Evolutionary conservation across 2,113 vertebrate species (phyloP).

Genomic region (Anolis carolinensis): DNA sequence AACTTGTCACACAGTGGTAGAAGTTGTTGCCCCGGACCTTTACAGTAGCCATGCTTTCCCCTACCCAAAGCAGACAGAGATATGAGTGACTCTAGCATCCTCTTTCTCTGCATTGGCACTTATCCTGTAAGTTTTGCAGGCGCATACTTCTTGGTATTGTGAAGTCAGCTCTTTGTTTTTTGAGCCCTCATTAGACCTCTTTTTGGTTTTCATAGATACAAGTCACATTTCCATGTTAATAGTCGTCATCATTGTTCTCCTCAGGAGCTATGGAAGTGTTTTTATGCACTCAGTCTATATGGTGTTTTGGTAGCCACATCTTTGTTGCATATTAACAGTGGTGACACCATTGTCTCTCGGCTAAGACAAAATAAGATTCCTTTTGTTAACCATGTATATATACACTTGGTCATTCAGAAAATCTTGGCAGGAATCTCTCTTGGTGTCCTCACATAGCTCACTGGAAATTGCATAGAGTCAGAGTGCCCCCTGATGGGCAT

Average conservation of each 20-base stretch:
- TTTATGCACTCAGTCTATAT: not conserved
- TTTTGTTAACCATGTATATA: not conserved
- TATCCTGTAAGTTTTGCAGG: not conserved
- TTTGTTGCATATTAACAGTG: not conserved
- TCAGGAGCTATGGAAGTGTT: not conserved
- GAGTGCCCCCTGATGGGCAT: constrained; percentile 21
- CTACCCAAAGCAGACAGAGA: not conserved
- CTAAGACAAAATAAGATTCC: not conserved
- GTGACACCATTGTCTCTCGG: not conserved
- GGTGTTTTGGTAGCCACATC: not conserved
- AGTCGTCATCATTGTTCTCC: not conserved
- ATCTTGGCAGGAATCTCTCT: not conserved
- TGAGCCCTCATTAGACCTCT: not conserved
- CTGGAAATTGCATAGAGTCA: not conserved
- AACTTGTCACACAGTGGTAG: not conserved
- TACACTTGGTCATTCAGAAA: not conserved
- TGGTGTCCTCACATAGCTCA: not conserved
- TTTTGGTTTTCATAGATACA: not conserved
- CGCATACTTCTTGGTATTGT: not conserved
- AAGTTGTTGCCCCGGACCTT: not conserved
- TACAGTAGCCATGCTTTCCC: not conserved
- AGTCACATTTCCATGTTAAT: not conserved
- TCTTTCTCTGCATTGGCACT: not conserved
- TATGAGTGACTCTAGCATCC: not conserved
- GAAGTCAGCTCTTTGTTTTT: not conserved